phyloP scores from a whole-genome alignment of 2,113 vertebrate genomes.

The Agelaius phoeniceus region DNA sequence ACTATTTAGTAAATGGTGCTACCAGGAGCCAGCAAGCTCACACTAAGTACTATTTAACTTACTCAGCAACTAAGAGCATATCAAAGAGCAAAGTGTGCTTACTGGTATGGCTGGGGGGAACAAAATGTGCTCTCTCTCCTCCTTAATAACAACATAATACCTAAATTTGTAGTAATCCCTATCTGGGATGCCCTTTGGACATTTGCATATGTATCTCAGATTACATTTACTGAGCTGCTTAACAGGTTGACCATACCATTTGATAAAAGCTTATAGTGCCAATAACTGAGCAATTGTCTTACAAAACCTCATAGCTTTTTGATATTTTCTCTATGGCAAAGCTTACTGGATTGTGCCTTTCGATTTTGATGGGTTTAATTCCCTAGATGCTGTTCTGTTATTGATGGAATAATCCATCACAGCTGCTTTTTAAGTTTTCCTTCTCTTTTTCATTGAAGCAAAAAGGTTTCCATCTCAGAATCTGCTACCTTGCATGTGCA shows the following conservation, averaged over 20 bases:
- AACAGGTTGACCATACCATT: background rate
- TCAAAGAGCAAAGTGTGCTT: background rate
- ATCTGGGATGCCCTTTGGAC: background rate
- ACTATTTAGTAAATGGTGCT: background rate
- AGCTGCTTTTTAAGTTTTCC: background rate
- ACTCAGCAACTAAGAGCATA: background rate
- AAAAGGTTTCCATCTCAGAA: background rate
- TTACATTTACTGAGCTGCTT: background rate
- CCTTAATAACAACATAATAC: background rate
- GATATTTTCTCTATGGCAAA: background rate
- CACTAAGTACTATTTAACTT: background rate
- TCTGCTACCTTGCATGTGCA: background rate
- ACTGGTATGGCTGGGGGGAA: background rate
- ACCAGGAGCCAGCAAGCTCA: background rate
- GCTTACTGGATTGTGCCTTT: background rate
- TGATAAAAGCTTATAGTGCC: background rate
- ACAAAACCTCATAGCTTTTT: background rate
- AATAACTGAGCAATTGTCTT: background rate
- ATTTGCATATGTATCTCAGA: constrained; percentile 15
- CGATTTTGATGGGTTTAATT: background rate
- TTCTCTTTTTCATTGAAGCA: background rate
- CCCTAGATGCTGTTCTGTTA: background rate
- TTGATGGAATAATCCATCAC: background rate
- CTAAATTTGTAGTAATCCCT: constrained; percentile 18
- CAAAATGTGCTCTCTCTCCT: background rate